Evolutionary conservation across 2,888 invertebrate species (phyloP).

Genomic region (Nephrotoma appendiculata): DNA sequence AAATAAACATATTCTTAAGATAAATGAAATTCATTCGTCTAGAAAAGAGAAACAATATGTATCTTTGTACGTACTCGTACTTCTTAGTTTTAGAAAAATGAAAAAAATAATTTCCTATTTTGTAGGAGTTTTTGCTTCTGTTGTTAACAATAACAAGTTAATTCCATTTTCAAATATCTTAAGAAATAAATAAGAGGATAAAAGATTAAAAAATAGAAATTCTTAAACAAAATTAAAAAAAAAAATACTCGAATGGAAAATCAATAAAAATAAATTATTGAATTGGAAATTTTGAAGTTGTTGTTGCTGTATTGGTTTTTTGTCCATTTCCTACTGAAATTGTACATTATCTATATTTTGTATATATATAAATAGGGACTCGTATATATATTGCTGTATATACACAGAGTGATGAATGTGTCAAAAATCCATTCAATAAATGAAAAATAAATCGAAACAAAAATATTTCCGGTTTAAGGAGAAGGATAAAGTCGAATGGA

Average conservation of each 20-base stretch:
- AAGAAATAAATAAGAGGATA: not conserved
- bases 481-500: not conserved
- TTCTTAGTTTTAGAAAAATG: not conserved
- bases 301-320: not conserved
- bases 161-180: not conserved
- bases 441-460: not conserved
- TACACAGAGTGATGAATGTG: not conserved
- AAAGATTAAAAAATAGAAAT: not conserved
- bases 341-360: not conserved
- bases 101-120: not conserved
- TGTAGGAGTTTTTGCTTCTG: not conserved
- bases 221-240: not conserved
- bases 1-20: not conserved
- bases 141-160: not conserved
- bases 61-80: not conserved
- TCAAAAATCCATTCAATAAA: not conserved
- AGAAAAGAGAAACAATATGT: not conserved
- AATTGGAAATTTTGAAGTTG: not conserved
- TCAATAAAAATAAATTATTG: not conserved
- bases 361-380: not conserved
- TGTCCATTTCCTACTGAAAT: not conserved
- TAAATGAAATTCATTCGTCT: not conserved
- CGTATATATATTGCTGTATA: not conserved
- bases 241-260: not conserved
- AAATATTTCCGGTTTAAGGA: not conserved